A percentile compares a stretch with the other conserved stretches of the same genome.
Conservation (phyloP, 2,113 vertebrate species). For the Psephotus haematonotus region DNA sequence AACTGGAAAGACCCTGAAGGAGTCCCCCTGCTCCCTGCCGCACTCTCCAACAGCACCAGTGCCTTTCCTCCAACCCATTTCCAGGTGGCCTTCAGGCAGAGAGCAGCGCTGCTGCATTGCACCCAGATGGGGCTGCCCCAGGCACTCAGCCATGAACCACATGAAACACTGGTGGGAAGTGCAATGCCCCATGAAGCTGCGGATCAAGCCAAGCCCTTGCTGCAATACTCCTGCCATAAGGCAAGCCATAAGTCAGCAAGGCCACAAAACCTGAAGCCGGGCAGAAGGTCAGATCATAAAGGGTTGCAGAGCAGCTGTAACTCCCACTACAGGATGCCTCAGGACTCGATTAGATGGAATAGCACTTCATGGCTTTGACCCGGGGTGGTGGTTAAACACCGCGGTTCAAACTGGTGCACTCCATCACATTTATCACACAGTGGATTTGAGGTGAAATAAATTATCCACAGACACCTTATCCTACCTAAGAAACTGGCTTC, state of each 20-base stretch:
- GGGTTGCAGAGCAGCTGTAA: not conserved
- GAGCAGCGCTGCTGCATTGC: not conserved
- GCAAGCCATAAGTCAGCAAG: not conserved
- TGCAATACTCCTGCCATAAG: not conserved
- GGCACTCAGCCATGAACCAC: not conserved
- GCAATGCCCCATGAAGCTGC: not conserved
- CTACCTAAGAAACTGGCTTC: not conserved
- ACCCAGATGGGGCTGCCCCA: not conserved
- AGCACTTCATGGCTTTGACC: not conserved
- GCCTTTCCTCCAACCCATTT: not conserved
- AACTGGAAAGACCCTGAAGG: not conserved
- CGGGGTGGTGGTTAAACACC: not conserved
- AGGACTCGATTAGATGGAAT: not conserved
- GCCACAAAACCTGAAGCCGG: not conserved
- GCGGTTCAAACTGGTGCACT: rapidly evolving
- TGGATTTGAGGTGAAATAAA: not conserved
- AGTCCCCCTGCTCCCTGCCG: rapidly evolving
- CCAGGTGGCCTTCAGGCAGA: not conserved
- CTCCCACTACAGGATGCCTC: not conserved
- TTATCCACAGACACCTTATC: not conserved
- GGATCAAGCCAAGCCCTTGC: not conserved
- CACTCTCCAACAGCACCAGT: not conserved
- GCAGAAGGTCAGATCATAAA: not conserved
- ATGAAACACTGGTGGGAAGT: rapidly evolving
- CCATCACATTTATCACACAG: not conserved